Evolutionary conservation across 1,140 invertebrate genomes (phyloP), one percentile per base, ranked within the genome.

Genomic region (Cydia pomonella): DNA sequence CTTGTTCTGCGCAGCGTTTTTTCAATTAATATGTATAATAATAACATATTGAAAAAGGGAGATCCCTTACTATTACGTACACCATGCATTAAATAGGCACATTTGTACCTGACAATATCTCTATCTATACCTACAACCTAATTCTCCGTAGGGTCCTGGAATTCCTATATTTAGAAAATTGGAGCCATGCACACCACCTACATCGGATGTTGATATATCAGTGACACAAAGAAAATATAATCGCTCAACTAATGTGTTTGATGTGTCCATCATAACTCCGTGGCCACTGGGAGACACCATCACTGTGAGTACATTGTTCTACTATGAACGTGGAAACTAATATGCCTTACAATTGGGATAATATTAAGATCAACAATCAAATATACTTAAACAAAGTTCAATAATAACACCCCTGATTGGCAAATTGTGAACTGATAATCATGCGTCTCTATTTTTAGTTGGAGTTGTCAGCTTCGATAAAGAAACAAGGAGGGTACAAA

Each of bases 401-500:
- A 33, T 33, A 6, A 33, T 33, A 33, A n/a, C n/a, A n/a, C n/a
- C n/a, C 29, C 33, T 38, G 1, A 38, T 38, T 38, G 33, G 33
- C 33, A 9, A 38, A 44, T 10, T 13, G 7, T 16, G 10, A 44
- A 16, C 41, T 0, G 13, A 44, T 44, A 44, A 44, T 44, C 41
- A 0, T 59, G 21, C 3, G 12, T 10, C 12, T 59, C 6, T 2
- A 21, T 59, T 23, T 59, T 59, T 12, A 59, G 53, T 21, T 59
- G 53, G 53, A 59, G 21, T 21, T 59, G 18, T 18, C 53, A 59
- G n/a, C 2, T 21, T 59, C 53, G 9, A 21, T 59, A 9, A 59
- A 59, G 18, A 59, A 59, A 59, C 18, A 59, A 59, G 53, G 53
- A 21, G 53, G 53, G 4, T 59, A 59, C 53, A 59, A 59, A 59